phyloP scores from a whole-genome alignment of 2,888 invertebrate genomes.

The Branchellion lobata region DNA sequence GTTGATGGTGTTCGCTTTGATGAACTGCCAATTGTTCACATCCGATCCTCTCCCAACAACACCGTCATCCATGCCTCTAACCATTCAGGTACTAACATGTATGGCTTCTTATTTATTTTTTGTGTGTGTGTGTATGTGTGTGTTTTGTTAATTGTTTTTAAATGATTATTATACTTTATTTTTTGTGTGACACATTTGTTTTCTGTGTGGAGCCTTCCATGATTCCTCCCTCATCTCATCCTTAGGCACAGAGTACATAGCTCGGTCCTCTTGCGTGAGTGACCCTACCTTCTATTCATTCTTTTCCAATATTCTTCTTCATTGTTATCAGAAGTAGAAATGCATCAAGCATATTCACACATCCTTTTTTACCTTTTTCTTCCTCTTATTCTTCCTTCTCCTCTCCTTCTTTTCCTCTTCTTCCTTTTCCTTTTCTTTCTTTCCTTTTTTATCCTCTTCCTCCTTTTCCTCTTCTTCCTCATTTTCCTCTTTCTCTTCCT shows the following conservation, averaged over 20 bases:
- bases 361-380: too few relatives aligned
- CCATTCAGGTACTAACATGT: conserved; percentile 65
- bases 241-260: conserved; percentile 45
- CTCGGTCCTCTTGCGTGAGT: conserved; percentile 50
- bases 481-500: not conserved
- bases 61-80: conserved; percentile 79
- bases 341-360: too few relatives aligned
- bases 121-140: not conserved
- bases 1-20: conserved; percentile 77
- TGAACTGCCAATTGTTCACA: conserved; percentile 79
- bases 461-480: not conserved
- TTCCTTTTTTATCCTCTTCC: too few relatives aligned
- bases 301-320: not conserved
- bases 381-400: too few relatives aligned
- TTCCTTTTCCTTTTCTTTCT: not conserved
- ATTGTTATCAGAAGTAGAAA: too few relatives aligned
- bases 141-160: not conserved
- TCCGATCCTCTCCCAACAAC: conserved; percentile 82
- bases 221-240: too few relatives aligned
- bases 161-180: not conserved
- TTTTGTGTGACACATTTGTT: not conserved
- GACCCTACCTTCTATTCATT: not conserved
- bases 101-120: conserved; percentile 7
- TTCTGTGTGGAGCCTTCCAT: too few relatives aligned
- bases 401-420: not conserved